phyloP scores from a whole-genome alignment of 1,140 invertebrate genomes.

The Hydropsyche tenuis region DNA sequence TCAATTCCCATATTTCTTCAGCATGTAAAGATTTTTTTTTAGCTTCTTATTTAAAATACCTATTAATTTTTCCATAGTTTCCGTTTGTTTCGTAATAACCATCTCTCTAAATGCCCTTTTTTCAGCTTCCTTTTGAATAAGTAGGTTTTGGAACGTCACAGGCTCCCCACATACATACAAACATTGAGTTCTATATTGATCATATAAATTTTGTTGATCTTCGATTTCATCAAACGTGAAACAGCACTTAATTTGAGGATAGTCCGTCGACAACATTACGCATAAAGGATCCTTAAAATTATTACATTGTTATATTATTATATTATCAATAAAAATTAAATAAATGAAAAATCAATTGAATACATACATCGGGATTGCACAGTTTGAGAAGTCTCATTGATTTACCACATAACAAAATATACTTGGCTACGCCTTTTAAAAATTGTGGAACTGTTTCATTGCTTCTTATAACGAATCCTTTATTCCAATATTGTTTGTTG shows the following conservation, averaged over 20 bases:
- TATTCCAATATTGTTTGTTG: conserved; percentile 68
- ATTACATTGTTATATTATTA: background rate
- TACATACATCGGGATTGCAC: conserved; percentile 66
- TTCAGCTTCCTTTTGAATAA: conserved; percentile 58
- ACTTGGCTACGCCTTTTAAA: conserved; percentile 61
- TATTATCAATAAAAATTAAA: conserved; percentile 27
- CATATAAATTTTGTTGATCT: conserved; percentile 62
- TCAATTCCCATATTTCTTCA: too few relatives aligned
- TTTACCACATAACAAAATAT: conserved; percentile 68
- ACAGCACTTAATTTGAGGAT: conserved; percentile 65
- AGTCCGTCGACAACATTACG: conserved; percentile 60
- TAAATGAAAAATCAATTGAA: conserved; percentile 4
- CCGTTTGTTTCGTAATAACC: conserved; percentile 59
- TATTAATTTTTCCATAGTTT: conserved; percentile 62
- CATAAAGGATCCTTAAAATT: conserved; percentile 64
- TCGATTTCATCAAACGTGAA: conserved; percentile 62
- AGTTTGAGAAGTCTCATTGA: conserved; percentile 66
- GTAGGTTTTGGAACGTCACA: conserved; percentile 57
- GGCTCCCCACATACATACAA: conserved; percentile 59
- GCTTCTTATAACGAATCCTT: conserved; percentile 63
- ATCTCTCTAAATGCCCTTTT: conserved; percentile 61
- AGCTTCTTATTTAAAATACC: too few relatives aligned
- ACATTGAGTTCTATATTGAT: conserved; percentile 61
- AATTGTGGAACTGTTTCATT: conserved; percentile 65
- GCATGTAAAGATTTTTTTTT: too few relatives aligned